These are phyloP conservation scores for Clanis bilineata DNA, from an alignment of 2,888 invertebrate genomes.

Conservation along the genomic window DNA sequence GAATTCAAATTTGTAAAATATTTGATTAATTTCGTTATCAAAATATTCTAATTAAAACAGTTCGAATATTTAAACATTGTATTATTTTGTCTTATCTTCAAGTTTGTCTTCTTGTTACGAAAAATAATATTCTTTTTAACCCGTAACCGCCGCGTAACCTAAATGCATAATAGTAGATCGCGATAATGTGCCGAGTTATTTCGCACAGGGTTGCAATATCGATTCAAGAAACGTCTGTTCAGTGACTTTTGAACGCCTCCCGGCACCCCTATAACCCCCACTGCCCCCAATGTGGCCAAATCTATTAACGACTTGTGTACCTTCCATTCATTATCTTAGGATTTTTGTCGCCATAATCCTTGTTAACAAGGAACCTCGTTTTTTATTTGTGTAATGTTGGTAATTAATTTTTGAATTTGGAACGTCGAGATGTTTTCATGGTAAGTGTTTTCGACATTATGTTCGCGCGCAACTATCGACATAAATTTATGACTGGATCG, in stretches of 20 bases:
- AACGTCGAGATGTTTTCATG: no score
- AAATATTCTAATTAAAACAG: no score
- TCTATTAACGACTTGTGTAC: neutral
- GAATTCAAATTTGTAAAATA: no score
- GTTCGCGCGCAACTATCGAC: conserved; percentile 26
- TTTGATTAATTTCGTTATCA: no score
- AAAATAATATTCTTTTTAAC: neutral
- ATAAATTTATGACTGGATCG: conserved; percentile 32
- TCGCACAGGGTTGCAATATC: conserved; percentile 58
- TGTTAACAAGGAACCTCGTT: no score
- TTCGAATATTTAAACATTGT: no score
- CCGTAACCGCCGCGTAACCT: conserved; percentile 20
- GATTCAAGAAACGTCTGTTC: conserved; percentile 35
- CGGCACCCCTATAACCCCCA: conserved; percentile 12
- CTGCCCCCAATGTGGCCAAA: neutral
- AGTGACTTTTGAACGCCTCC: conserved; percentile 2
- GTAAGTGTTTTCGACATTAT: no score
- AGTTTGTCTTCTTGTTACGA: no score
- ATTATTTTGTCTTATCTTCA: no score
- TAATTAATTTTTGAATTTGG: no score
- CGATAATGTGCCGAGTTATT: conserved; percentile 27
- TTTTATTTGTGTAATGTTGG: no score
- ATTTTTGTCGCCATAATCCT: neutral
- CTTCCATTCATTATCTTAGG: neutral
- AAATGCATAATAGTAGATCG: conserved; percentile 37